A percentile compares a stretch with the other conserved stretches of the same genome.
These are phyloP conservation scores for Sebastes trivittatus DNA, from an alignment of 2,797 vertebrate genomes.

Conservation along the genomic window DNA sequence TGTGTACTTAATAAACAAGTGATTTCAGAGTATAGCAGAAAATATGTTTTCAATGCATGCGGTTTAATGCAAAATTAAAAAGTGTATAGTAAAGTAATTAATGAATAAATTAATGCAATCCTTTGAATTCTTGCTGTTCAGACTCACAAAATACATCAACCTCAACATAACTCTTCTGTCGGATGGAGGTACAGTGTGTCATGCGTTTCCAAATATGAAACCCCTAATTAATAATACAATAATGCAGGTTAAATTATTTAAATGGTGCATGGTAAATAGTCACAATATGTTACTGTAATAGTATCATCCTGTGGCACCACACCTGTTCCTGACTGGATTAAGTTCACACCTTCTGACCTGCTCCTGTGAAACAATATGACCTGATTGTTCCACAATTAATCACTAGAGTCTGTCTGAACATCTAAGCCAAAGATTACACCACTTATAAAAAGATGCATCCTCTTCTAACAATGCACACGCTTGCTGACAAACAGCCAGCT, in stretches of 20 bases:
- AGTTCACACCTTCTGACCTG: too few species aligned
- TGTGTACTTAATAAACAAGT: not conserved
- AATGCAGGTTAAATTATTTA: slow-evolving; percentile 16
- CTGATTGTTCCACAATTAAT: not conserved
- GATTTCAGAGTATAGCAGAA: not conserved
- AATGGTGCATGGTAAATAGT: not conserved
- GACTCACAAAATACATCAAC: not conserved
- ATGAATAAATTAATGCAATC: not conserved
- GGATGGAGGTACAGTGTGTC: not conserved
- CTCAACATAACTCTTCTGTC: not conserved
- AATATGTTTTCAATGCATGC: not conserved
- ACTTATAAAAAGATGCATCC: not conserved
- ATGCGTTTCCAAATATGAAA: slow-evolving; percentile 10
- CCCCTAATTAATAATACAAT: slow-evolving; percentile 37
- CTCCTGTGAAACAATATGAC: not conserved
- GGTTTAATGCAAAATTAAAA: not conserved
- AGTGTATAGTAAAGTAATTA: not conserved
- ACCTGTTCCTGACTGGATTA: not conserved
- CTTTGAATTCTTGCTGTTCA: not conserved
- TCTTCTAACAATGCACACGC: not conserved
- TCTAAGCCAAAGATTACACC: not conserved
- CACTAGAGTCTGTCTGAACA: not conserved
- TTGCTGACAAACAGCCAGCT: not conserved
- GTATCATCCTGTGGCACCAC: not conserved
- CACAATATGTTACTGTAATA: not conserved